phyloP scores from a whole-genome alignment of 92 coral and sea anemone species.

The Anthopleura xanthogrammica region DNA sequence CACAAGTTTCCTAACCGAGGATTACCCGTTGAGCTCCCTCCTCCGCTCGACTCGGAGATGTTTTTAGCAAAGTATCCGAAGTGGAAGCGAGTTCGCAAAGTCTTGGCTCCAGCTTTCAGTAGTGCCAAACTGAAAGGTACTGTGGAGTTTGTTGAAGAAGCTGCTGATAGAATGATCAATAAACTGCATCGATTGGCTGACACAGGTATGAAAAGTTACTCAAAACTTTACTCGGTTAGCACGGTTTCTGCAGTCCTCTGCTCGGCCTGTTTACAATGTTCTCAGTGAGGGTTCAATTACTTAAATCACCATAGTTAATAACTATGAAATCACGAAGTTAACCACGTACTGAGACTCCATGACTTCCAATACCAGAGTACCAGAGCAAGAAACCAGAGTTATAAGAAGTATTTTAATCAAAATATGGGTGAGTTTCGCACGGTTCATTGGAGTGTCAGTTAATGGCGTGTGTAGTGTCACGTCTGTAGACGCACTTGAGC shows the following conservation, averaged over 20 bases:
- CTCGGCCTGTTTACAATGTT: too few relatives aligned
- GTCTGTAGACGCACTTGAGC: too few relatives aligned
- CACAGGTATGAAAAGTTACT: slow-evolving; percentile 19
- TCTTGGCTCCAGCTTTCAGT: slow-evolving; percentile 45
- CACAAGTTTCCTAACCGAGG: slow-evolving; percentile 52
- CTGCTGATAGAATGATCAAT: slow-evolving; percentile 27
- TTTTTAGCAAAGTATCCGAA: slow-evolving; percentile 41
- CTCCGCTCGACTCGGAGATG: slow-evolving; percentile 54
- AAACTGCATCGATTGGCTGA: slow-evolving; percentile 24
- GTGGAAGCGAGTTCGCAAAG: slow-evolving; percentile 55
- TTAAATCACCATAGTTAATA: too few relatives aligned
- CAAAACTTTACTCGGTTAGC: neutral
- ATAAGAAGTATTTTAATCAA: too few relatives aligned
- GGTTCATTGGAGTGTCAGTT: too few relatives aligned
- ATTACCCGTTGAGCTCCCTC: slow-evolving; percentile 37
- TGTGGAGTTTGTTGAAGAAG: slow-evolving; percentile 32
- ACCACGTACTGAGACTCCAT: too few relatives aligned
- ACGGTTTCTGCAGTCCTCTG: too few relatives aligned
- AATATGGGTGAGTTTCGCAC: too few relatives aligned
- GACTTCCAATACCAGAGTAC: too few relatives aligned
- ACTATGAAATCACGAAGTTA: neutral
- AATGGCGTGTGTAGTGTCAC: too few relatives aligned
- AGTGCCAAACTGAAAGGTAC: slow-evolving; percentile 42
- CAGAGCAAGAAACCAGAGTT: too few relatives aligned
- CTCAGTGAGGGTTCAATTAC: neutral